These are phyloP conservation scores for Nothocercus julius DNA, from an alignment of 2,113 vertebrate species.

Conservation along the genomic window DNA sequence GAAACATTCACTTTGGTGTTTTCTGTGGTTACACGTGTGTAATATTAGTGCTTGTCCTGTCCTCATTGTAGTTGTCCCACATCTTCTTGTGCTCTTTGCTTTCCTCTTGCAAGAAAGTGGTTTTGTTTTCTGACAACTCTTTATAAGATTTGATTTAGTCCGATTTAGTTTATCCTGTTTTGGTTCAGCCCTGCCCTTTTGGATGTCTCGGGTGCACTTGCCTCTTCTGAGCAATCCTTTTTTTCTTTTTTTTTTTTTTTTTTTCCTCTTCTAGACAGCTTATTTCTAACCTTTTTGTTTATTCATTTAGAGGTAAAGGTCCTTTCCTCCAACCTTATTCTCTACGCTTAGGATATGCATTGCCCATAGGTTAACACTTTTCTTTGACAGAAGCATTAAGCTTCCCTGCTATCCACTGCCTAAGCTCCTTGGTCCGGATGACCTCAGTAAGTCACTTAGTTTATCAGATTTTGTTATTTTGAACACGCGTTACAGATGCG, in stretches of 20 bases:
- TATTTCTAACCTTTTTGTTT: neutral
- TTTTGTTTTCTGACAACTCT: neutral
- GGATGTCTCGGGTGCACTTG: neutral
- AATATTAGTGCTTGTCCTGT: neutral
- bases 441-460: neutral
- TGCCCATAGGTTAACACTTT: neutral
- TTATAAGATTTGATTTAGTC: neutral
- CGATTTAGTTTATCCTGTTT: neutral
- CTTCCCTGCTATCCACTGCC: neutral
- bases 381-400: neutral
- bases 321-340: neutral
- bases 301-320: neutral
- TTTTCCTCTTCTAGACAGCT: neutral
- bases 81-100: neutral
- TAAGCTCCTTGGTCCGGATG: neutral
- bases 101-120: neutral
- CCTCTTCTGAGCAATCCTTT: neutral
- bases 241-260: too few relatives aligned
- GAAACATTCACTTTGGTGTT: neutral
- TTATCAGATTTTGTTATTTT: neutral
- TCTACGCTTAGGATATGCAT: neutral
- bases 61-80: neutral
- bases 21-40: neutral
- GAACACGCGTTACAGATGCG: fast-evolving
- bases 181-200: neutral